Evolutionary conservation across 1,140 invertebrate genomes (phyloP), one percentile per base, ranked within the genome.

Genomic region (Cyphomyrmex costatus): DNA sequence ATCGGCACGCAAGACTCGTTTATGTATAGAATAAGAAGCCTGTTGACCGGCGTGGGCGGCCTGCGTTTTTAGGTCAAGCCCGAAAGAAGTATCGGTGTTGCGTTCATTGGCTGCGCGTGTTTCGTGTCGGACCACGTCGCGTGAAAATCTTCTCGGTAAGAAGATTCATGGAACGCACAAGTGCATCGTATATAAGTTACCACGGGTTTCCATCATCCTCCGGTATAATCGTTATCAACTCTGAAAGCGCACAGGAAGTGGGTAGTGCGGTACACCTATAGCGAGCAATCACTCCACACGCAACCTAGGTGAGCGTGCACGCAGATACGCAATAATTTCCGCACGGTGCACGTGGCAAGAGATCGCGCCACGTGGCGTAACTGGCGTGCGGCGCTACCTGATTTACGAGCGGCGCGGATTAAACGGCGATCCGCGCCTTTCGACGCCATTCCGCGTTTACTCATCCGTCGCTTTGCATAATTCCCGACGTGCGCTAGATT

Each of bases 291-390:
- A 16, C 51, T 58, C 7, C 6, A 42, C 21, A 16, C 46, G 46
- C 88, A 63, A 42, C 36, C 36, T 42, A 77, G 88, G 86, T 84
- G 68, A 74, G 87, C 61, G 88, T 73, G 88, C 86, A 71, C 63
- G 76, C 56, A 82, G 73, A 58, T 85, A 85, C 78, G 74, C 36
- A 61, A 90, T 89, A 89, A 90, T 90, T 70, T 87, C 74, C 51
- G 46, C 66, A 36, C 21, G 21, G 30, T 61, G 85, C 85, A 85
- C 88, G 85, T 90, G 84, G 83, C 42, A 36, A 24, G 27, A 36
- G 27, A 36, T 42, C 33, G 24, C 14, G 6, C 36, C 16, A 51
- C 33, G 51, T 60, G 53, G 33, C 66, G 68, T 74, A 60, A 73
- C 24, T 36, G 63, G 78, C 51, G 78, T 16, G 46, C 36, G 36